Evolutionary conservation across 1,140 invertebrate genomes (phyloP).

Genomic region (Lepidurus packardi): DNA sequence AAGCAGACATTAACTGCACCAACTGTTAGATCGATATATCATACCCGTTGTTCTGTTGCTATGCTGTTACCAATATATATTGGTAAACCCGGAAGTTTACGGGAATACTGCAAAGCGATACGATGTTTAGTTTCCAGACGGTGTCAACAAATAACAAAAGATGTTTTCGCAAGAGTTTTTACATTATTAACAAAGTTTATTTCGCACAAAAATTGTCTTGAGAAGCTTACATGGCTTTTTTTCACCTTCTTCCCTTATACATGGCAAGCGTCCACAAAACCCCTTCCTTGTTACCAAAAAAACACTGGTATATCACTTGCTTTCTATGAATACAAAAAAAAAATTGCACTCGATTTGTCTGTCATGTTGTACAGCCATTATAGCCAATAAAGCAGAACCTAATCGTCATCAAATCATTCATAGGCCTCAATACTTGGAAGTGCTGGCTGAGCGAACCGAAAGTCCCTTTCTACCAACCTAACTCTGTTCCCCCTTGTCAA

Average conservation of each 20-base stretch:
- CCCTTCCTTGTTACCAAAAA: neutral
- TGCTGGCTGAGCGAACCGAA: neutral
- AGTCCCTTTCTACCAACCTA: neutral
- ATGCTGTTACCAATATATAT: neutral
- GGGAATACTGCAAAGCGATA: no score
- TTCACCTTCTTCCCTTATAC: neutral
- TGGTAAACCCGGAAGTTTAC: no score
- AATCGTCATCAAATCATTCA: no score
- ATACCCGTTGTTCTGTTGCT: neutral
- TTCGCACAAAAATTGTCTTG: neutral
- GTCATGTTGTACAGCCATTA: neutral
- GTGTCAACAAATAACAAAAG: neutral
- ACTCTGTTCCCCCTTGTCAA: neutral
- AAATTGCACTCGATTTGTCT: neutral
- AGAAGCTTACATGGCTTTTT: neutral
- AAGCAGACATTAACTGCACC: neutral
- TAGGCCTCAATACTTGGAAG: no score
- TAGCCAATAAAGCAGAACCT: neutral
- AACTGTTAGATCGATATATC: neutral
- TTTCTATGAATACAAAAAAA: neutral
- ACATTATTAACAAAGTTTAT: slow-evolving; percentile 17
- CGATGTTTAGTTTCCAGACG: neutral
- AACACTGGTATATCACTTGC: slow-evolving; percentile 10
- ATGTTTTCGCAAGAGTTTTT: neutral
- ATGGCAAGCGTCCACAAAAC: neutral